Evolutionary conservation across 2,113 vertebrate genomes (phyloP).

Genomic region (Pardalotus punctatus): DNA sequence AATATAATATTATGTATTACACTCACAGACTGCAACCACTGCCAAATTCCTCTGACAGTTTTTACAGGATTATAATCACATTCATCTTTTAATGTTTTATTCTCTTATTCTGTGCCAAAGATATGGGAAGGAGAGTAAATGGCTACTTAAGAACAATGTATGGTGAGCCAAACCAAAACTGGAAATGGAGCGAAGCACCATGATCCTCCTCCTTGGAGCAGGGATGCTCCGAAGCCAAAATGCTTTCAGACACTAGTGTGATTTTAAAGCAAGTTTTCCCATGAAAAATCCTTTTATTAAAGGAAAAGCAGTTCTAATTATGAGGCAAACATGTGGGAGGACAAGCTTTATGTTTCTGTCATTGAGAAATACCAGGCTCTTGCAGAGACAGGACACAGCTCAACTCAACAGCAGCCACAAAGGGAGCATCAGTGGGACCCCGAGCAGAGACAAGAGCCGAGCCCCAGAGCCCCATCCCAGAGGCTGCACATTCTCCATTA

Average conservation of each 20-base stretch:
- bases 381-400: neutral
- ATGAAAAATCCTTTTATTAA: neutral
- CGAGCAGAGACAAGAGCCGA: neutral
- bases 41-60: constrained; percentile 47
- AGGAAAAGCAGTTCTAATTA: neutral
- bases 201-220: accelerated
- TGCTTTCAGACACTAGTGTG: accelerated
- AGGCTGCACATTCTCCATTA: neutral
- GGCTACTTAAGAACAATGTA: neutral
- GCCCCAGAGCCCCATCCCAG: neutral
- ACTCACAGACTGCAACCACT: neutral
- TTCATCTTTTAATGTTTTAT: neutral
- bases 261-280: neutral
- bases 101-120: neutral
- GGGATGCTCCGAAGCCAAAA: neutral
- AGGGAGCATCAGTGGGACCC: neutral
- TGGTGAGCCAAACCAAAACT: neutral
- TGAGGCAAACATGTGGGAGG: accelerated
- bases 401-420: neutral
- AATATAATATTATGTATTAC: constrained; percentile 25
- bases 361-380: neutral
- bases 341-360: neutral
- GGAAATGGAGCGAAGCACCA: accelerated
- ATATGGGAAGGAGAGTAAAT: neutral
- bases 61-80: constrained; percentile 34